Evolutionary conservation across 2,113 vertebrate genomes (phyloP).

Genomic region (Laticauda laticaudata): DNA sequence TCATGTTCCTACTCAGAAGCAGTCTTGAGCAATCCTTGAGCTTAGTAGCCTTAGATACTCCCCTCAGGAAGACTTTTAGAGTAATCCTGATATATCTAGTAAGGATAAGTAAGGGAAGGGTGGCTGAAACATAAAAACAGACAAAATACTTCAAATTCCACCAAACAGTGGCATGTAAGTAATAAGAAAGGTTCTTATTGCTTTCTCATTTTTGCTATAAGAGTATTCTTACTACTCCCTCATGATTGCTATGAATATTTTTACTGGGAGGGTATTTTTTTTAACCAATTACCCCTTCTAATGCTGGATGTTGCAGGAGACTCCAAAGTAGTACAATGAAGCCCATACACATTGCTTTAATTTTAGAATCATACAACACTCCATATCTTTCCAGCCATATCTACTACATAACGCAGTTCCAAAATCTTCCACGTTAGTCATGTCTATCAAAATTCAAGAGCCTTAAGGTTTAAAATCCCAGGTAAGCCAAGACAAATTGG

Average conservation of each 20-base stretch:
- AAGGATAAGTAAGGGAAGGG: too few species aligned
- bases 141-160: neutral
- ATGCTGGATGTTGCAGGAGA: neutral
- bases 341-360: neutral
- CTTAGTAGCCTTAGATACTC: neutral
- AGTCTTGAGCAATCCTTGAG: neutral
- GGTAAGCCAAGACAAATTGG: neutral
- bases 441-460: too few species aligned
- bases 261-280: neutral
- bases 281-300: neutral
- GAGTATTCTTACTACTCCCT: neutral
- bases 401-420: neutral
- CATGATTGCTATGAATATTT: neutral
- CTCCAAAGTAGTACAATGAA: neutral
- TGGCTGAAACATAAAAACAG: neutral
- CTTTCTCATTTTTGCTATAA: neutral
- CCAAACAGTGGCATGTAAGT: neutral
- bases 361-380: neutral
- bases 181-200: neutral
- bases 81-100: neutral
- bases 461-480: neutral
- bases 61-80: neutral
- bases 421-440: neutral
- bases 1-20: neutral
- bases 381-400: neutral